A percentile compares a stretch with the other conserved stretches of the same genome.
Conservation (phyloP, 2,113 vertebrate genomes). For the Dermatemys mawii region DNA sequence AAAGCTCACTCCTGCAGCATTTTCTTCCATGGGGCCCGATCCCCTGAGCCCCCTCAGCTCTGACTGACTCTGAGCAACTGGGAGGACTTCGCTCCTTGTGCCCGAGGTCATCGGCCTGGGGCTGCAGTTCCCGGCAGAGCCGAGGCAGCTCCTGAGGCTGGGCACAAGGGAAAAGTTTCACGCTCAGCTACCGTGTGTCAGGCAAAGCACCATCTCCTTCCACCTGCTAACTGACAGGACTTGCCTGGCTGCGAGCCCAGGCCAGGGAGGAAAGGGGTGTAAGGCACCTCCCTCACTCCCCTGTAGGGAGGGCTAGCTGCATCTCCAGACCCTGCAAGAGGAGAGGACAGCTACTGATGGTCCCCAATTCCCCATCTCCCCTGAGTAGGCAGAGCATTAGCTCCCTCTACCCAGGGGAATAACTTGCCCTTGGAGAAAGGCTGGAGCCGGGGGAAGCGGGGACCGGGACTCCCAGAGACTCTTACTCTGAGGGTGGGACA, state of each 20-base stretch:
- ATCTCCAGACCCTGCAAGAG: not conserved
- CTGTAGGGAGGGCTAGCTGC: not conserved
- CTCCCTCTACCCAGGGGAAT: not conserved
- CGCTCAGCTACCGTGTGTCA: too few species aligned
- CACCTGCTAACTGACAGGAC: not conserved
- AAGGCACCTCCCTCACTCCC: too few species aligned
- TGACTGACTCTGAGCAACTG: not conserved
- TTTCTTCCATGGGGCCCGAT: not conserved
- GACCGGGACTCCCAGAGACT: not conserved
- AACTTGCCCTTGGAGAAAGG: not conserved
- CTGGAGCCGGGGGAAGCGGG: not conserved
- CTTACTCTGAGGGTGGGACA: not conserved
- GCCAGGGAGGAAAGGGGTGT: not conserved
- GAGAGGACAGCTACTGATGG: not conserved
- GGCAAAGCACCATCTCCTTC: not conserved
- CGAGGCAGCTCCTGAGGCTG: not conserved
- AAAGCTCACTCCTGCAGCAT: not conserved
- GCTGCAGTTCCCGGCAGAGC: not conserved
- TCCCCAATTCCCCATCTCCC: not conserved
- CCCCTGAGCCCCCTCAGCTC: not conserved
- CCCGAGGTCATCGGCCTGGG: not conserved
- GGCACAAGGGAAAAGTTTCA: not conserved
- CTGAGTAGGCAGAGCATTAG: not conserved
- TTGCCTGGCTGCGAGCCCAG: not conserved
- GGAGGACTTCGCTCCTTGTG: not conserved